Evolutionary conservation across 2,797 vertebrate species (phyloP).

Genomic region (Melanotaenia boesemani): DNA sequence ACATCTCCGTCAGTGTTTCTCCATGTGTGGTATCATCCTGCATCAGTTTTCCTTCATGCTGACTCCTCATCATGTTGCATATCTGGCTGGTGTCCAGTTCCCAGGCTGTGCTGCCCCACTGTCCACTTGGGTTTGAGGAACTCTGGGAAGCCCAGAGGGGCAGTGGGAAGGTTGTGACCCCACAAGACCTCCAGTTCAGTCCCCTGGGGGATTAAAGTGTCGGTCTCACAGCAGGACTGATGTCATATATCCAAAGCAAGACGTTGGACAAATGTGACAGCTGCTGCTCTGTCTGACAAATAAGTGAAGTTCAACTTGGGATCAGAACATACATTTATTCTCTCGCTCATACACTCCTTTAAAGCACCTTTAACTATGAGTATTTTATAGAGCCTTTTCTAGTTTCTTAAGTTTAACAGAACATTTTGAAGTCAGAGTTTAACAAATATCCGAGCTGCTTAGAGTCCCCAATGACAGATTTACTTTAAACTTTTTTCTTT

Average conservation of each 20-base stretch:
- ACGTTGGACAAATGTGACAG: slow-evolving; percentile 67
- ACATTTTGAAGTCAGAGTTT: background rate
- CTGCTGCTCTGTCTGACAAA: slow-evolving; percentile 50
- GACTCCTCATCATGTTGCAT: slow-evolving; percentile 29
- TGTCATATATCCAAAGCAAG: slow-evolving; percentile 76
- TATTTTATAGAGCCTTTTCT: background rate
- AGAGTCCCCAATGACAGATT: background rate
- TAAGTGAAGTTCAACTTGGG: slow-evolving; percentile 9
- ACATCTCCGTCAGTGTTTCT: slow-evolving; percentile 18
- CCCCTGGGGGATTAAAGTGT: slow-evolving; percentile 68
- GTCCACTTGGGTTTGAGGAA: slow-evolving; percentile 60
- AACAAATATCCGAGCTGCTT: slow-evolving; percentile 31
- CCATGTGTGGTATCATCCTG: slow-evolving; percentile 22
- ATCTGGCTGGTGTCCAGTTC: slow-evolving; percentile 77
- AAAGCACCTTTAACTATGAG: background rate
- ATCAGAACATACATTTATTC: slow-evolving; percentile 19
- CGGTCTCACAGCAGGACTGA: slow-evolving; percentile 75
- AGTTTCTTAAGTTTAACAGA: background rate
- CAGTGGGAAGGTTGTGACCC: slow-evolving; percentile 83
- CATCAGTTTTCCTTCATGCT: slow-evolving; percentile 26
- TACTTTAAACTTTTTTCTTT: background rate
- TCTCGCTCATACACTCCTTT: slow-evolving; percentile 6
- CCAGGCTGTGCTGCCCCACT: slow-evolving; percentile 73
- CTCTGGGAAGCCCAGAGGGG: slow-evolving; percentile 77
- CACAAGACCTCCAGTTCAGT: slow-evolving; percentile 57